Evolutionary conservation across 2,797 vertebrate genomes (phyloP), one percentile per base, ranked within the genome.

Genomic region (Gymnocypris eckloni): DNA sequence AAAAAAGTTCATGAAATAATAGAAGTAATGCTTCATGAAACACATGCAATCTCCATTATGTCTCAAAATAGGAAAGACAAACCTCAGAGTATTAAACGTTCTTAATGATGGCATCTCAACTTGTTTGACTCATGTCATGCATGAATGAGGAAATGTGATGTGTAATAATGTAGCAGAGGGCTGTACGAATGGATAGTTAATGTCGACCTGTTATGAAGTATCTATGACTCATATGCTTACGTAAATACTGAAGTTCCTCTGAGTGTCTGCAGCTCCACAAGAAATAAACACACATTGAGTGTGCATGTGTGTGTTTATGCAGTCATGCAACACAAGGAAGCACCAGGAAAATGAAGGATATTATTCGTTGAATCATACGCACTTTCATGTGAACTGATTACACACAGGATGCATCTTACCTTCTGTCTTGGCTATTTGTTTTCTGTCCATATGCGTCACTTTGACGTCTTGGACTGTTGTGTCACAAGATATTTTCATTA

Each of bases 151-250:
- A 61, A 64, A 45, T 5, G 41, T 5, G 56, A 39, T 9, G 13
- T 50, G 43, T 37, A 39, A 52, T 76, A 76, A 52, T 3, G 41
- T 13, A 37, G 25, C 33, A 37, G 45, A 37, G 25, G 22, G 6
- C 18, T 50, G 66, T 33, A 80, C 6, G 43, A 52, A 50, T 28
- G 64, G 15, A 48, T 67, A 37, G 52, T 56, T 28, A 48, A 66
- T 56, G 79, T 82, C 25, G 33, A 70, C 15, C 13, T 22, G 50
- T 81, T 50, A 59, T 7, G n/a, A 22, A 25, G 39, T 13, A 43
- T 4, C 39, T 54, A 13, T 84, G 86, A 87, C 61, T 87, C 79
- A 87, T 43, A 4, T 7, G 22, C 18, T 84, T 76, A 64, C 39
- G 56, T 52, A 77, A 72, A 70, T 82, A 56, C 48, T 37, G 6